Evolutionary conservation across 2,797 vertebrate species (phyloP), one percentile per base, ranked within the genome.

Genomic region (Esox masquinongy): DNA sequence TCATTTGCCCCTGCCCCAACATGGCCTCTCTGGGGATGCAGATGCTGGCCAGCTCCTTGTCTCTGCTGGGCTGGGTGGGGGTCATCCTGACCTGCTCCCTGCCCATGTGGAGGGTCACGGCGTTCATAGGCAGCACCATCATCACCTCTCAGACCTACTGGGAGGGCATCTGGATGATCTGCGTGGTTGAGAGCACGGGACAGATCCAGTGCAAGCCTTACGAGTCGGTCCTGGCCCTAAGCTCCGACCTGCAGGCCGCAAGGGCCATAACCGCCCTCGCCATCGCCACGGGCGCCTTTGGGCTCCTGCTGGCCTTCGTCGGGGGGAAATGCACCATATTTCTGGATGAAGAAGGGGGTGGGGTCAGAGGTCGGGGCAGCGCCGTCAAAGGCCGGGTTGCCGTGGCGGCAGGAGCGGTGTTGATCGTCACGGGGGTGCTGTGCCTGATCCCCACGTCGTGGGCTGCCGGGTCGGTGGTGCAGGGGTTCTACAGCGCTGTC

Each of bases 281-380:
- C 22, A 88, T 95, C 17, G 39, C 84, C 0, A 26, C 85, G 0
- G 94, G 92, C 0, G 71, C 84, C 1, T 3, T 76, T 0, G 94
- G 94, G 34, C 90, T 96, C 61, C 72, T 95, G 16, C 79, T 95
- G 85, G 94, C 94, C 76, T 94, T 95, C 0, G 1, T 94, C 0
- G 95, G 95, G 3, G 95, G 94, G 66, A 96, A 95, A 79, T 96
- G 94, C 75, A 96, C 95, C 26, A 93, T 90, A 50, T 95, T 95
- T 31, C 72, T 95, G 80, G 90, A 92, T 1, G 84, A 89, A 16
- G 82, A 87, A 12, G 74, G 50, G 8, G 47, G 43, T 2, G 68
- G 74, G 14, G 70, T 67, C 0, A 95, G 96, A 80, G 80, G 79
- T 3, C 93, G 88, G 39, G 82, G 43, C 43, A 47, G 43, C 12